Percentiles rank a stretch among this genome's conserved stretches.
Conservation (phyloP, 2,888 invertebrate genomes). For the Ryuthela nishihirai region DNA sequence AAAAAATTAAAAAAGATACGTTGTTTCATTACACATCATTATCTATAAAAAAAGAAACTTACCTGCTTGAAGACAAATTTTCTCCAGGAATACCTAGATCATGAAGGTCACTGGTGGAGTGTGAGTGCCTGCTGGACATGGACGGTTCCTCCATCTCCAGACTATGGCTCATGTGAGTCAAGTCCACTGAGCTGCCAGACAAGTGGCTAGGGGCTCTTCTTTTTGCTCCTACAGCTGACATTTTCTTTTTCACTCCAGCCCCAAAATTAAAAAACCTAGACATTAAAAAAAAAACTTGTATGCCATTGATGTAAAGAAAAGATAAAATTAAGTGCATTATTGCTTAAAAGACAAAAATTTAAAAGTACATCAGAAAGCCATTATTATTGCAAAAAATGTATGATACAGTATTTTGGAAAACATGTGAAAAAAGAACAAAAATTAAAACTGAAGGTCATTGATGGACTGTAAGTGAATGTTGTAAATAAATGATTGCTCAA, state of each 20-base stretch:
- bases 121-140: conserved; percentile 61
- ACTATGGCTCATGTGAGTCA: conserved; percentile 61
- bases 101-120: conserved; percentile 84
- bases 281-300: no score
- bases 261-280: conserved; percentile 84
- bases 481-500: no score
- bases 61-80: conserved; percentile 60
- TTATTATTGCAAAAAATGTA: no score
- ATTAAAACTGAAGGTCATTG: no score
- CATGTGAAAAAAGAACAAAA: no score
- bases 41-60: conserved; percentile 51
- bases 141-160: conserved; percentile 43
- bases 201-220: conserved; percentile 37
- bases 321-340: no score
- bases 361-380: no score
- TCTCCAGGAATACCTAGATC: conserved; percentile 58
- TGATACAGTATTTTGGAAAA: no score
- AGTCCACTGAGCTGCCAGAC: conserved; percentile 50
- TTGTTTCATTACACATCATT: not conserved
- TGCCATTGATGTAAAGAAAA: no score
- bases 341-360: no score
- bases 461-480: no score
- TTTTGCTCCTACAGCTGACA: conserved; percentile 49
- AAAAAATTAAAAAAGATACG: not conserved
- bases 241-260: conserved; percentile 80